phyloP scores from a whole-genome alignment of 2,113 vertebrate species.

The Ciconia maguari region DNA sequence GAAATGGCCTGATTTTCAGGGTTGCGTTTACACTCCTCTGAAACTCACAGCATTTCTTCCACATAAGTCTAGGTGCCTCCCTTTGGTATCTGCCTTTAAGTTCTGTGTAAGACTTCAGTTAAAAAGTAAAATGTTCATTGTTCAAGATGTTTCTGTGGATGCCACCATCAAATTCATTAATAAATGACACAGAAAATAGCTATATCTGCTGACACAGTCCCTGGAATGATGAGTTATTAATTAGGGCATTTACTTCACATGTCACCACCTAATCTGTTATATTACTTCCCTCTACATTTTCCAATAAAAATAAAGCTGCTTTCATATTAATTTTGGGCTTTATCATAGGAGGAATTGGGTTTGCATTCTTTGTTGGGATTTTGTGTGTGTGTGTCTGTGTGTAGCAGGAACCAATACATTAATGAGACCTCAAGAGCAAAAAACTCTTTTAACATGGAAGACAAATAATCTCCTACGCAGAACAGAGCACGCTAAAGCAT shows the following conservation, averaged over 20 bases:
- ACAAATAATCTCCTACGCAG: neutral
- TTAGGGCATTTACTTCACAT: neutral
- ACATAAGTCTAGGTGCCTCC: neutral
- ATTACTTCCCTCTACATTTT: neutral
- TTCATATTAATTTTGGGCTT: neutral
- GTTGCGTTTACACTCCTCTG: neutral
- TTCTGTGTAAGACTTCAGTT: neutral
- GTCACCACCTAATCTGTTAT: neutral
- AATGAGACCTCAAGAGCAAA: neutral
- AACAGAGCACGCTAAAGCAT: slow-evolving; percentile 6
- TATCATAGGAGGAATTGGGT: neutral
- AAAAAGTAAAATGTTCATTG: neutral
- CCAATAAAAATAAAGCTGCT: neutral
- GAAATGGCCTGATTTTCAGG: neutral
- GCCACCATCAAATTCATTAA: neutral
- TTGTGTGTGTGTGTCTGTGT: neutral
- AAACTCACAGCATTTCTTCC: neutral
- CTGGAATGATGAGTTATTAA: neutral
- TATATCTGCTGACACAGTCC: neutral
- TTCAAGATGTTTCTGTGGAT: neutral
- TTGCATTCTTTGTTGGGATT: neutral
- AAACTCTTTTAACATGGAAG: neutral
- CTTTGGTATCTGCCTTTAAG: neutral
- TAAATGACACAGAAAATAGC: neutral
- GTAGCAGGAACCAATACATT: neutral